Evolutionary conservation across 2,797 vertebrate species (phyloP).

Genomic region (Coluber constrictor): DNA sequence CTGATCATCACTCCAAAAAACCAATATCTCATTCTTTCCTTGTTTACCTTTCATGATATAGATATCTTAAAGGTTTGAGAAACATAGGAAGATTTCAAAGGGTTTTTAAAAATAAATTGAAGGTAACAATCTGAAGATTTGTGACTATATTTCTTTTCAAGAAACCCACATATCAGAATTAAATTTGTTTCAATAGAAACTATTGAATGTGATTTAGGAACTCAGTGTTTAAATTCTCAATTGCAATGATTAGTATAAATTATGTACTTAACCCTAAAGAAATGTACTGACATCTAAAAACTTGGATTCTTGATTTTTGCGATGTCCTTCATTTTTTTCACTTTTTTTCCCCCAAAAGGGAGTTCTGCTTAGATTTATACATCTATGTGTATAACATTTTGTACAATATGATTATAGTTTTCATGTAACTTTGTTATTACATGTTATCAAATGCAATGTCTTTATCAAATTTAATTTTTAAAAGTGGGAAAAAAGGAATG

Average conservation of each 20-base stretch:
- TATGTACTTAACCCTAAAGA: neutral
- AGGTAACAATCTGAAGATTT: neutral
- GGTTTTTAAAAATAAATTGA: neutral
- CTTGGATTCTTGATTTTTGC: neutral
- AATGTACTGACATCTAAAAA: neutral
- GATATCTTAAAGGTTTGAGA: neutral
- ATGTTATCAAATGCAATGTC: neutral
- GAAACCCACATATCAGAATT: neutral
- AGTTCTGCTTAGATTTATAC: neutral
- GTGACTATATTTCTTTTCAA: neutral
- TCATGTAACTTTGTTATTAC: neutral
- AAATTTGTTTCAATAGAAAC: neutral
- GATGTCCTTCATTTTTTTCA: neutral
- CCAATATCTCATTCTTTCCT: neutral
- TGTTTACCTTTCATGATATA: neutral
- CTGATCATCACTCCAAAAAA: neutral
- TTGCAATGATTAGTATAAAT: neutral
- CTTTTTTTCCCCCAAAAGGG: neutral
- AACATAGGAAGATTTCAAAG: neutral
- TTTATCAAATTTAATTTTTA: neutral
- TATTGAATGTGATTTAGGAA: neutral
- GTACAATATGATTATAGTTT: neutral
- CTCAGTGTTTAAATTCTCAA: neutral
- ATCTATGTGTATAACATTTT: neutral
- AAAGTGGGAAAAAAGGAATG: neutral